Evolutionary conservation across 2,797 vertebrate species (phyloP).

Genomic region (Myotis findleyi): DNA sequence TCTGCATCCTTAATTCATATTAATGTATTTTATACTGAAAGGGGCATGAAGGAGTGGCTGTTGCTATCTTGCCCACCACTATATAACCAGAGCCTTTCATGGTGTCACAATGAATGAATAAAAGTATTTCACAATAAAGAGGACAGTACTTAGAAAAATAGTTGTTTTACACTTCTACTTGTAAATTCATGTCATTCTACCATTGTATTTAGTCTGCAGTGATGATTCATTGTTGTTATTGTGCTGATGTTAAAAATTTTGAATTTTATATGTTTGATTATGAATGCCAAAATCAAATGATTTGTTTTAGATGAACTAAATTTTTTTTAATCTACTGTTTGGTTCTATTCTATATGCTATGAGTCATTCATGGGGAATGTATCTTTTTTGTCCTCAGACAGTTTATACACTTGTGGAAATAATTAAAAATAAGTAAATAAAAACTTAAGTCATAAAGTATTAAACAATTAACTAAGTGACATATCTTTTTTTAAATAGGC

Average conservation of each 20-base stretch:
- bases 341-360: neutral
- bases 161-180: neutral
- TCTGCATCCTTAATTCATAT: neutral
- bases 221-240: neutral
- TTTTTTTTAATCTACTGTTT: neutral
- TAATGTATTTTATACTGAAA: slow-evolving; percentile 5
- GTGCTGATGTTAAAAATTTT: neutral
- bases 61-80: neutral
- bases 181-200: neutral
- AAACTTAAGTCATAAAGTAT: neutral
- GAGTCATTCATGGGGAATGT: neutral
- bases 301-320: neutral
- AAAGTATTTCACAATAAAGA: neutral
- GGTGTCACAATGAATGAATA: neutral
- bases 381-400: neutral
- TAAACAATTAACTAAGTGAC: neutral
- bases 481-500: neutral
- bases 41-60: neutral
- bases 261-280: neutral
- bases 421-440: neutral
- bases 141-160: slow-evolving; percentile 48
- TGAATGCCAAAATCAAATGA: neutral
- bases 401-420: neutral
- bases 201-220: neutral
- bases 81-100: neutral